Evolutionary conservation across 2,888 invertebrate genomes (phyloP), one percentile per base, ranked within the genome.

Genomic region (Bellardia bayeri): DNA sequence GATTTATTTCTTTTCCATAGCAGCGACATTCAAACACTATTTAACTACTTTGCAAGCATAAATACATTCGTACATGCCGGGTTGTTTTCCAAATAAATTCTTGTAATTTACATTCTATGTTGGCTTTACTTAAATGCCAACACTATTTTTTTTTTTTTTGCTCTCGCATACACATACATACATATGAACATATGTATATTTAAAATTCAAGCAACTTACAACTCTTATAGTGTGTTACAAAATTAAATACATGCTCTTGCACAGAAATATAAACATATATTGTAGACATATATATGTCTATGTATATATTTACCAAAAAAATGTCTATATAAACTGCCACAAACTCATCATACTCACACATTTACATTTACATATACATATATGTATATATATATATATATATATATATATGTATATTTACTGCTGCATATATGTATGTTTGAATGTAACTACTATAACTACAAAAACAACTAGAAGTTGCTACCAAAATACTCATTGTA

Each of bases 61-160:
- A 42, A 9, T 40, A n/a, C 16, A n/a, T 76, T 40, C 45, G 8
- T 3, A 0, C 9, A 42, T 76, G 30, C 30, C 3, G 13, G 30
- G 16, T 49, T 76, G 49, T 42, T 64, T 30, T 63, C 3, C 51
- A 63, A 51, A 49, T 11, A 45, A 85, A 71, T 63, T 82, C 40
- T 40, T 64, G 69, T 56, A 75, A 71, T 82, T 74, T 81, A 33
- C 85, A 85, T 85, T 74, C 85, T 51, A 69, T 85, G 75, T 85
- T 81, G 85, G 85, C 75, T 85, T 81, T 63, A 51, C 74, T 61
- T 69, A 63, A 85, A 81, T 85, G 63, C 63, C 81, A 81, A 82
- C 40, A 81, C 37, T 58, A 72, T 79, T 79, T 63, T 79, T 63
- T 37, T 42, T 37, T 56, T 61, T 33, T 63, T 23, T 7, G 6